Evolutionary conservation across 2,888 invertebrate genomes (phyloP).

Genomic region (Melikaiella ostensackeni): DNA sequence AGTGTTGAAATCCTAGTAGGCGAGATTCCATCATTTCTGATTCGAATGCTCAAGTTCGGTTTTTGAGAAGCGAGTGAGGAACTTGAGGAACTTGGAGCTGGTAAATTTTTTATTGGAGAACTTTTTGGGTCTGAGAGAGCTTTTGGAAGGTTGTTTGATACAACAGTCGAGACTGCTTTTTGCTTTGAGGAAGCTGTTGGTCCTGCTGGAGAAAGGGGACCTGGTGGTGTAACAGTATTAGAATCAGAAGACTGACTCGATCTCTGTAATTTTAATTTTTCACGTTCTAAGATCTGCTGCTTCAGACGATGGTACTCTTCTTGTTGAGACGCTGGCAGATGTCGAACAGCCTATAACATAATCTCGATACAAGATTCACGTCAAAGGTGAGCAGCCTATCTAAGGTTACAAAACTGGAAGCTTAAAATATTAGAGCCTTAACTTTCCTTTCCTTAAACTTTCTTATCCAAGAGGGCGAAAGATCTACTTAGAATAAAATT

Average conservation of each 20-base stretch:
- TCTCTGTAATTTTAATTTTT: constrained; percentile 61
- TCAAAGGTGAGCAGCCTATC: neutral
- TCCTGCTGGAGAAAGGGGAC: neutral
- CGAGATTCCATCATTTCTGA: too few species aligned
- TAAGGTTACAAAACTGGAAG: neutral
- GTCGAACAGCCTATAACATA: constrained; percentile 74
- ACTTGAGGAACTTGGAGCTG: too few species aligned
- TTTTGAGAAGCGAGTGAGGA: too few species aligned
- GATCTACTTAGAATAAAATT: neutral
- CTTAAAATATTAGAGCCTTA: neutral
- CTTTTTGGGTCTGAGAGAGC: neutral
- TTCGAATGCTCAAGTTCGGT: too few species aligned
- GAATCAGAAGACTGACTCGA: constrained; percentile 10
- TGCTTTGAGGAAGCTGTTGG: constrained; percentile 25
- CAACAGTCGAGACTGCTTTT: constrained; percentile 7
- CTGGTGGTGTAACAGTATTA: constrained; percentile 24
- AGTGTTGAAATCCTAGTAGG: too few species aligned
- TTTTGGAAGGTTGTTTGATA: neutral
- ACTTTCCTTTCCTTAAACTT: neutral
- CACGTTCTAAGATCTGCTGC: constrained; percentile 72
- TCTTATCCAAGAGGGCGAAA: too few species aligned
- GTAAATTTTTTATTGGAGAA: too few species aligned
- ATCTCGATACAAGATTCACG: constrained; percentile 48
- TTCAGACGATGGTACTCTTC: constrained; percentile 76
- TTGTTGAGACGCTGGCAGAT: constrained; percentile 74